phyloP scores from a whole-genome alignment of 2,113 vertebrate species.

The Camarhynchus parvulus region DNA sequence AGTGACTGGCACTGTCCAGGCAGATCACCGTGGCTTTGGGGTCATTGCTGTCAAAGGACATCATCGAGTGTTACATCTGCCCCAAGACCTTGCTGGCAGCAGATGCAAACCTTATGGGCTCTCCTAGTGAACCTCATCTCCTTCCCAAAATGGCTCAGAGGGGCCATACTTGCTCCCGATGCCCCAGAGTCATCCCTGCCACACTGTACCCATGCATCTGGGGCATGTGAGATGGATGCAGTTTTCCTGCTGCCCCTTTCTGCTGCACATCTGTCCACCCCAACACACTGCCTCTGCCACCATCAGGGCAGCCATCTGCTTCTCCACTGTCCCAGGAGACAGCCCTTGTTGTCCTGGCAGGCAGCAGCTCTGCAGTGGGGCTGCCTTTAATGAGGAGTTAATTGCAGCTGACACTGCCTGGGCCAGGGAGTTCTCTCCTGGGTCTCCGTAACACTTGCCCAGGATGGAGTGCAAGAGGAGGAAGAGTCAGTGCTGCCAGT shows the following conservation, averaged over 20 bases:
- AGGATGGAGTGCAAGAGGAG: neutral
- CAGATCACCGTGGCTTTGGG: accelerated
- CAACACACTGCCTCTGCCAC: neutral
- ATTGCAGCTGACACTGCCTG: neutral
- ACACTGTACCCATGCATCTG: neutral
- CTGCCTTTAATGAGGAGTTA: constrained; percentile 13
- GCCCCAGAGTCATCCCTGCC: neutral
- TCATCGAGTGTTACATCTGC: neutral
- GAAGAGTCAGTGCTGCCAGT: neutral
- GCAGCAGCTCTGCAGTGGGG: neutral
- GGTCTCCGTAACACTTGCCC: neutral
- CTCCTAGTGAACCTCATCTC: neutral
- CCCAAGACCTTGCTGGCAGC: neutral
- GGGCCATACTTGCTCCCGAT: neutral
- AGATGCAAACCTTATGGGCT: neutral
- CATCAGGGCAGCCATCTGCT: neutral
- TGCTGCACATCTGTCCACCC: accelerated
- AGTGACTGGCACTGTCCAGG: neutral
- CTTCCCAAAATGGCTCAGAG: neutral
- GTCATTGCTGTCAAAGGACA: neutral
- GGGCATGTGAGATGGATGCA: neutral
- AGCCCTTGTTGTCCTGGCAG: neutral
- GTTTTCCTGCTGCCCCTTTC: neutral
- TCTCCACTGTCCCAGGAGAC: accelerated
- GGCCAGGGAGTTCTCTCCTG: neutral